Evolutionary conservation across 2,113 vertebrate genomes (phyloP), one percentile per base, ranked within the genome.

Genomic region (Elaphurus davidianus): DNA sequence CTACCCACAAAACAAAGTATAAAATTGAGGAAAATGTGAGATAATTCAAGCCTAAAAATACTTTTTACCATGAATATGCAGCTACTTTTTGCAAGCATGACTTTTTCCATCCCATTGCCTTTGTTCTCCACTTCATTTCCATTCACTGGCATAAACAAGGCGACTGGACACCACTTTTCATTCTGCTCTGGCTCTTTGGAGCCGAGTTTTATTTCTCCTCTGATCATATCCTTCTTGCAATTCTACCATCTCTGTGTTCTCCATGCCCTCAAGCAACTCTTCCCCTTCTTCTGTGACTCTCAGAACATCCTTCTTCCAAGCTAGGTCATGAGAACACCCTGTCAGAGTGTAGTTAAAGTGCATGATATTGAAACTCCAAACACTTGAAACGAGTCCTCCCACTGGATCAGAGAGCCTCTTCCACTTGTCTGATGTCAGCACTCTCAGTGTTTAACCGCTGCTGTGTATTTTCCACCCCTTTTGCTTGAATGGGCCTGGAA

Each of bases 401-500:
- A 6, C 33, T 25, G 3, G 84, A 93, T 17, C 7, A 74, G 71
- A 25, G 1, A 17, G 40, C 45, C 45, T 9, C 43, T 15, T 74
- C 8, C 60, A 13, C 43, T 96, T 95, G 43, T 30, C 8, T 87
- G 90, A 87, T 78, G 94, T 82, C 90, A 86, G 33, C 11, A 0
- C 52, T 95, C 92, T 87, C 3, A 6, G 57, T 91, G 93, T 62
- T 86, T 62, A 27, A 55, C 54, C 55, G 2, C 50, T 86, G 85
- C 45, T 59, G 74, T 47, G 16, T 74, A 59, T 98, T 98, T 98
- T 96, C 97, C 95, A 85, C 92, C 62, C 16, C 90, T 98, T 98
- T 98, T 90, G 55, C 96, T 94, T 90, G 90, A 95, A 78, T 96
- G 95, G 67, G 25, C 78, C 95, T 25, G 87, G 94, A 97, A 94